Evolutionary conservation across 30 jellyfish, hydroid and myxozoan genomes (phyloP).

Genomic region (Nemopilema nomurai): DNA sequence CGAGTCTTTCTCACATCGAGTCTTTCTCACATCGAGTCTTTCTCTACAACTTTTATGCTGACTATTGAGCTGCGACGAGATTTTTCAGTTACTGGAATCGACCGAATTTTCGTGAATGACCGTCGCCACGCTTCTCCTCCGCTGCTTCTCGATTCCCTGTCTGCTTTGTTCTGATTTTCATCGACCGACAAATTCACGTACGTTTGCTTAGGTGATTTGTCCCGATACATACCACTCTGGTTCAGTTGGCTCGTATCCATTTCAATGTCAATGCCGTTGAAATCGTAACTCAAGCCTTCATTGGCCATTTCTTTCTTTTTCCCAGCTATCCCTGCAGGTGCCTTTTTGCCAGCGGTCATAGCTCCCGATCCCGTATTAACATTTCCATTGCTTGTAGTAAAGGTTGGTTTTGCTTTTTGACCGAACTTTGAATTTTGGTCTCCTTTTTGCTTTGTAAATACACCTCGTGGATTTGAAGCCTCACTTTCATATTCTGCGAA

Average conservation of each 20-base stretch:
- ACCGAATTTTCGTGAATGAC: constrained; percentile 10
- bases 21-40: too few species aligned
- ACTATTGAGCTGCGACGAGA: constrained; percentile 36
- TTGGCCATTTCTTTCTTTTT: background rate
- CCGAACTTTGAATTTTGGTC: too few species aligned
- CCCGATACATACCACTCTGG: background rate
- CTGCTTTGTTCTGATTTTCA: background rate
- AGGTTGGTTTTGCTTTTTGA: too few species aligned
- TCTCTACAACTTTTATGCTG: constrained; percentile 10
- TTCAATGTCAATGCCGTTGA: background rate
- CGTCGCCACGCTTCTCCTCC: constrained; percentile 24
- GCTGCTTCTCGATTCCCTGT: background rate
- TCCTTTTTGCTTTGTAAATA: too few species aligned
- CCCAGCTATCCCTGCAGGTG: background rate
- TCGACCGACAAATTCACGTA: background rate
- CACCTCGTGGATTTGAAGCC: too few species aligned
- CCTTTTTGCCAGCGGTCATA: background rate
- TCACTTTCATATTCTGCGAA: too few species aligned
- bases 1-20: too few species aligned
- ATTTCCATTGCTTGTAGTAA: background rate
- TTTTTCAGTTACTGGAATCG: background rate
- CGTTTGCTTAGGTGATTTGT: background rate
- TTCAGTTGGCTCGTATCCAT: background rate
- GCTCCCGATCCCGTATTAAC: background rate
- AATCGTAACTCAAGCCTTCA: too few species aligned